A percentile compares a stretch with the other conserved stretches of the same genome.
Conservation (phyloP, 2,113 vertebrate species). For the Pseudorasbora parva region DNA sequence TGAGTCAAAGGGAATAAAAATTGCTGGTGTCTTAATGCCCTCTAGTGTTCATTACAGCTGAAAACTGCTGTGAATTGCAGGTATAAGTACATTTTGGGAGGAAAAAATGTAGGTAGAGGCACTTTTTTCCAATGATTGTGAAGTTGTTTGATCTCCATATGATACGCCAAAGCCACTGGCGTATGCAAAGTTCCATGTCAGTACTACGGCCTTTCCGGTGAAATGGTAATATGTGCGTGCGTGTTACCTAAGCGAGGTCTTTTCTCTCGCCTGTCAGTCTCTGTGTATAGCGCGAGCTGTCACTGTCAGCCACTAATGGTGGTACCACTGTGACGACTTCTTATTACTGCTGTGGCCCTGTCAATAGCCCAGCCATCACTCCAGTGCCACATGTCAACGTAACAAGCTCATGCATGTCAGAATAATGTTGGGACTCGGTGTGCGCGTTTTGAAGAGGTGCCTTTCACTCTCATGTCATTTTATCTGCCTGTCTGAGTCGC, state of each 20-base stretch:
- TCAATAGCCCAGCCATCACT: slow-evolving; percentile 76
- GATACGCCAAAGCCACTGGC: background rate
- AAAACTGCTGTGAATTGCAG: background rate
- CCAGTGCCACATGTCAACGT: slow-evolving; percentile 49
- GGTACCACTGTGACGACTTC: slow-evolving; percentile 75
- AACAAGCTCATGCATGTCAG: slow-evolving; percentile 56
- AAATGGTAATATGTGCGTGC: slow-evolving; percentile 38
- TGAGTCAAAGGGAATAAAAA: background rate
- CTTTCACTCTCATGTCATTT: slow-evolving; percentile 41
- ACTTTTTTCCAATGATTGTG: background rate
- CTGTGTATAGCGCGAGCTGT: slow-evolving; percentile 65
- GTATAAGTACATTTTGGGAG: background rate
- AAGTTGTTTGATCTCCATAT: slow-evolving; percentile 19
- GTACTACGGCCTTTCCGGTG: slow-evolving; percentile 2
- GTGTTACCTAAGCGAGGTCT: slow-evolving; percentile 31
- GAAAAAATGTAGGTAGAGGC: background rate
- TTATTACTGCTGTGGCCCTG: slow-evolving; percentile 79
- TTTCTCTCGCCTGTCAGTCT: slow-evolving; percentile 49
- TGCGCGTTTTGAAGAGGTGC: slow-evolving; percentile 56
- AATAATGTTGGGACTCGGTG: slow-evolving; percentile 52
- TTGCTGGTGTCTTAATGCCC: background rate
- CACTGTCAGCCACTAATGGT: slow-evolving; percentile 77
- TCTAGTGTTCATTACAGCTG: background rate
- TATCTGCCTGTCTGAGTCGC: slow-evolving; percentile 39
- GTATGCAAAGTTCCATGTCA: background rate